Percentiles rank a stretch among this genome's conserved stretches.
These are phyloP conservation scores for Euwallacea similis DNA, from an alignment of 1,140 invertebrate species.

Conservation along the genomic window DNA sequence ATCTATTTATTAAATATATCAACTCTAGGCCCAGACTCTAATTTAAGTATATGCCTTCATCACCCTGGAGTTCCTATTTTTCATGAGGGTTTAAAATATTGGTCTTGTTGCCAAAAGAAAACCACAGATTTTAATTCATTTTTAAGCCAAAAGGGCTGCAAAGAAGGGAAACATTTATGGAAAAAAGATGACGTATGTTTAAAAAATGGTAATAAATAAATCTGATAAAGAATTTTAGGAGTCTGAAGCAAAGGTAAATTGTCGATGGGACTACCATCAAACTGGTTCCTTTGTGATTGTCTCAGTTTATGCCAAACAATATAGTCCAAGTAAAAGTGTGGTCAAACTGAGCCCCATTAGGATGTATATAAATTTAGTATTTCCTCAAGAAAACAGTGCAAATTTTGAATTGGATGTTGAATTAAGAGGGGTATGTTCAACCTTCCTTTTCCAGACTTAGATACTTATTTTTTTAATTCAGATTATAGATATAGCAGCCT, in stretches of 20 bases:
- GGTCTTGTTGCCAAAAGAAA: conserved; percentile 93
- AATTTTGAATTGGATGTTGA: conserved; percentile 80
- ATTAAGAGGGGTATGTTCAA: conserved; percentile 78
- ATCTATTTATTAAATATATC: no score
- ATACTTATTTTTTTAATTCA: conserved; percentile 49
- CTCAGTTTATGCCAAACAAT: conserved; percentile 89
- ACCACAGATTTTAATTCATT: conserved; percentile 94
- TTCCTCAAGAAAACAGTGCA: conserved; percentile 74
- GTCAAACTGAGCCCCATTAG: conserved; percentile 86
- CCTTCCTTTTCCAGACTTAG: background rate
- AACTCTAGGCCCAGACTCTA: conserved; percentile 58
- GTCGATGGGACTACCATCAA: conserved; percentile 93
- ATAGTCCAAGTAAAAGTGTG: conserved; percentile 73
- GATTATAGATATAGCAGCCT: conserved; percentile 71
- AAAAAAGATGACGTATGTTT: conserved; percentile 60
- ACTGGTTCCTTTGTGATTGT: conserved; percentile 80
- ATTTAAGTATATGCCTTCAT: conserved; percentile 71
- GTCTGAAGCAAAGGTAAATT: conserved; percentile 65
- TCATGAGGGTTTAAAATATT: conserved; percentile 98
- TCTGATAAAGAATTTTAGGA: conserved; percentile 47
- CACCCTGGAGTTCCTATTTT: conserved; percentile 93
- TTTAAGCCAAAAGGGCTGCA: conserved; percentile 85
- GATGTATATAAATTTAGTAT: conserved; percentile 75
- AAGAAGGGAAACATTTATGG: conserved; percentile 84
- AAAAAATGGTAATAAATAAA: no score